Evolutionary conservation across 2,888 invertebrate genomes (phyloP).

Genomic region (Phyllotreta striolata): DNA sequence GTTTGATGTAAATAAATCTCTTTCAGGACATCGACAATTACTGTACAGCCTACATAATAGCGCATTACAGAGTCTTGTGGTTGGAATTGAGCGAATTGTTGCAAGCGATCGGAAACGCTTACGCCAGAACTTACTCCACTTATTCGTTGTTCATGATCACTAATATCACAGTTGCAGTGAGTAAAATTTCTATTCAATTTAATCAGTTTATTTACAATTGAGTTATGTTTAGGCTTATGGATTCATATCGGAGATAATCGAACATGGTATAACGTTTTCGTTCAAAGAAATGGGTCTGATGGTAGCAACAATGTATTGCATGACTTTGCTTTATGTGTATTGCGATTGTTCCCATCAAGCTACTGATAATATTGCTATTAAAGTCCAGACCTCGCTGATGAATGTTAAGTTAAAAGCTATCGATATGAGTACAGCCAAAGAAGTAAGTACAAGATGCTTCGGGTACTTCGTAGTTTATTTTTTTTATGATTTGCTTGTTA

Average conservation of each 20-base stretch:
- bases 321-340: conserved; percentile 68
- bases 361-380: conserved; percentile 70
- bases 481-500: conserved; percentile 48
- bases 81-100: conserved; percentile 71
- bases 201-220: background rate
- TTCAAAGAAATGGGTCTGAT: conserved; percentile 74
- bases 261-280: conserved; percentile 70
- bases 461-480: background rate
- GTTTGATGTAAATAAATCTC: background rate
- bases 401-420: conserved; percentile 67
- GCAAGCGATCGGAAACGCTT: conserved; percentile 72
- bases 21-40: conserved; percentile 66
- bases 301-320: conserved; percentile 70
- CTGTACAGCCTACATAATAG: conserved; percentile 66
- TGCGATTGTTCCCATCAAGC: conserved; percentile 74
- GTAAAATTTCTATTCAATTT: conserved; percentile 37
- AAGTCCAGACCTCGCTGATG: conserved; percentile 69
- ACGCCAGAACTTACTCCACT: conserved; percentile 72
- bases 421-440: conserved; percentile 68
- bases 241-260: conserved; percentile 72
- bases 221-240: conserved; percentile 65
- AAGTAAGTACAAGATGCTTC: conserved; percentile 58
- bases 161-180: conserved; percentile 71
- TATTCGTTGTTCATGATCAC: conserved; percentile 74
- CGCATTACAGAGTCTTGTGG: conserved; percentile 71